phyloP scores from a whole-genome alignment of 1,140 invertebrate species.

The Parasteatoda tepidariorum region DNA sequence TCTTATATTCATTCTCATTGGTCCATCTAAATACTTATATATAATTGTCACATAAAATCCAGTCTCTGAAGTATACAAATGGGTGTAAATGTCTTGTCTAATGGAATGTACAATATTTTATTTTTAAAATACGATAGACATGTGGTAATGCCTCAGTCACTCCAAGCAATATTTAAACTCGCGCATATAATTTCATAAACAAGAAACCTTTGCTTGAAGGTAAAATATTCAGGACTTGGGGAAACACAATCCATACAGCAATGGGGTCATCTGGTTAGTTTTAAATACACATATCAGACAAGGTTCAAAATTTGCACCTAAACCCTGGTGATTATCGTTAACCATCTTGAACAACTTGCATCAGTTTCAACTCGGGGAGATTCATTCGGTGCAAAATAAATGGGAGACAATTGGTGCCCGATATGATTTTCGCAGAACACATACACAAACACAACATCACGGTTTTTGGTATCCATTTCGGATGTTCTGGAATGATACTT shows the following conservation, averaged over 20 bases:
- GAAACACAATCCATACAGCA: not conserved
- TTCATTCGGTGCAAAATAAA: not conserved
- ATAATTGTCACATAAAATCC: not conserved
- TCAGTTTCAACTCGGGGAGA: not conserved
- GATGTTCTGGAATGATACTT: not conserved
- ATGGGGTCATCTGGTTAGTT: not conserved
- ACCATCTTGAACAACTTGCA: not conserved
- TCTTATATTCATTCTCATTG: not conserved
- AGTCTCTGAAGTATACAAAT: not conserved
- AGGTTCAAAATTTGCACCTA: no score
- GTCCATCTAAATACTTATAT: not conserved
- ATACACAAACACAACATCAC: not conserved
- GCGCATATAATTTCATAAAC: not conserved
- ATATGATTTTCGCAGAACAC: not conserved
- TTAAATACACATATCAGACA: not conserved
- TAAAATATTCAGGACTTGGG: no score
- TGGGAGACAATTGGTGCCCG: not conserved
- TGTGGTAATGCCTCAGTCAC: not conserved
- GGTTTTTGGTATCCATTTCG: not conserved
- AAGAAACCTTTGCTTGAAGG: no score
- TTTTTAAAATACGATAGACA: not conserved
- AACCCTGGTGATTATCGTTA: not conserved
- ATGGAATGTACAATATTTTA: not conserved
- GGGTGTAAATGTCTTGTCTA: not conserved
- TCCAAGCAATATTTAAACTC: not conserved